Conservation (phyloP, 2,797 vertebrate species). For the Hapalemur alaotrensis region DNA sequence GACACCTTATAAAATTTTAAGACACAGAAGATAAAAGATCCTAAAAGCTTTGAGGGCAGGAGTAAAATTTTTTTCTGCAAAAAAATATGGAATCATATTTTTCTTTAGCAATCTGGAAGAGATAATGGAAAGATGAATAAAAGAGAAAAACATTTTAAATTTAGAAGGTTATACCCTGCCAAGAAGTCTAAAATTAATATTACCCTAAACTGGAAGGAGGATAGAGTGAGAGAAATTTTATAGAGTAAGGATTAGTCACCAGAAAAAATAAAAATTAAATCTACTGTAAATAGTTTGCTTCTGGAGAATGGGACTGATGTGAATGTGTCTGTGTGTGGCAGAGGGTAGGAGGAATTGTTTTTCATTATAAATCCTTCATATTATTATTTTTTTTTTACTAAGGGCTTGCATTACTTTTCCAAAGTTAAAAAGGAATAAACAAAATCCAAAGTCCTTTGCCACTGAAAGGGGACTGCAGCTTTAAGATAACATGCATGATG, state of each 20-base stretch:
- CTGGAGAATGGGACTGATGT: background rate
- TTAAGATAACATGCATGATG: constrained; percentile 58
- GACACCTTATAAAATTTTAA: background rate
- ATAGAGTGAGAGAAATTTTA: background rate
- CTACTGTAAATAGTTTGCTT: background rate
- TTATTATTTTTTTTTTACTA: background rate
- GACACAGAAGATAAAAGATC: background rate
- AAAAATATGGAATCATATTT: background rate
- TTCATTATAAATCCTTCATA: background rate
- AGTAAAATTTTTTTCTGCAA: background rate
- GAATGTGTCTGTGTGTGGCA: background rate
- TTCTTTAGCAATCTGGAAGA: background rate
- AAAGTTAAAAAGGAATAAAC: constrained; percentile 28
- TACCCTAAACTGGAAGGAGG: background rate
- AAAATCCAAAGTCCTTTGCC: constrained; percentile 31
- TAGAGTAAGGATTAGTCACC: background rate
- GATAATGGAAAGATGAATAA: background rate
- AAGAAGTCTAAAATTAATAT: constrained; percentile 34
- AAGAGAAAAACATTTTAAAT: constrained; percentile 8
- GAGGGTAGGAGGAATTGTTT: background rate
- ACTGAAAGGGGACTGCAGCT: constrained; percentile 41
- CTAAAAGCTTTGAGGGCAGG: background rate
- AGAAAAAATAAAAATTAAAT: constrained; percentile 11
- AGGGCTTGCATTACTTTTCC: constrained; percentile 18
- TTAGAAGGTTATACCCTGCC: background rate